A percentile compares a stretch with the other conserved stretches of the same genome.
Conservation (phyloP, 2,888 invertebrate genomes). For the Idaea dimidiata region DNA sequence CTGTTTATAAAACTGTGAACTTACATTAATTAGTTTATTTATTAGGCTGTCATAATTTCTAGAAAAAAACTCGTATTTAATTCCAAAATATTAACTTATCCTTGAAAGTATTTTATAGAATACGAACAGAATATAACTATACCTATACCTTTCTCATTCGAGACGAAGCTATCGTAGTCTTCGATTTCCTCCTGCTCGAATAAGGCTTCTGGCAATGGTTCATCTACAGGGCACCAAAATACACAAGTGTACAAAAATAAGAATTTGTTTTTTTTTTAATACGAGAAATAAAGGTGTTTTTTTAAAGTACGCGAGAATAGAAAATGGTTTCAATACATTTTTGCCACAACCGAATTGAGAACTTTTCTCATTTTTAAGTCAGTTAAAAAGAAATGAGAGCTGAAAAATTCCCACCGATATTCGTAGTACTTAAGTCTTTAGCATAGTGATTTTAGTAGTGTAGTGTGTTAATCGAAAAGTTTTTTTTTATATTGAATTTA, state of each 20-base stretch:
- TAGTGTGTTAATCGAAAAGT: too few relatives aligned
- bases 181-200: slow-evolving; percentile 23
- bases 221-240: not conserved
- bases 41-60: not conserved
- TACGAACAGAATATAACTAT: not conserved
- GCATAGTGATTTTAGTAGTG: too few relatives aligned
- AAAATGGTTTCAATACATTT: too few relatives aligned
- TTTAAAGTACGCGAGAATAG: too few relatives aligned
- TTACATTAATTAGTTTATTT: not conserved
- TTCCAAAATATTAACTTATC: not conserved
- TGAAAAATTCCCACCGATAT: too few relatives aligned
- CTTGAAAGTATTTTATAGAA: not conserved
- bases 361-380: too few relatives aligned
- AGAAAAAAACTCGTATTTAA: not conserved
- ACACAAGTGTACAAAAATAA: not conserved
- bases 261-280: too few relatives aligned
- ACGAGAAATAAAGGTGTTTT: too few relatives aligned
- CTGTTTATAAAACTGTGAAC: not conserved
- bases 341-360: too few relatives aligned
- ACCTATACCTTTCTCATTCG: slow-evolving; percentile 19
- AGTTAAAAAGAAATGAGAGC: too few relatives aligned
- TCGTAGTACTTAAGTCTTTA: too few relatives aligned
- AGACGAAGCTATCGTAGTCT: slow-evolving; percentile 19
- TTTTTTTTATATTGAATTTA: too few relatives aligned
- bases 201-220: slow-evolving; percentile 16